Evolutionary conservation across 1,140 invertebrate species (phyloP).

Genomic region (Drosophila suzukii): DNA sequence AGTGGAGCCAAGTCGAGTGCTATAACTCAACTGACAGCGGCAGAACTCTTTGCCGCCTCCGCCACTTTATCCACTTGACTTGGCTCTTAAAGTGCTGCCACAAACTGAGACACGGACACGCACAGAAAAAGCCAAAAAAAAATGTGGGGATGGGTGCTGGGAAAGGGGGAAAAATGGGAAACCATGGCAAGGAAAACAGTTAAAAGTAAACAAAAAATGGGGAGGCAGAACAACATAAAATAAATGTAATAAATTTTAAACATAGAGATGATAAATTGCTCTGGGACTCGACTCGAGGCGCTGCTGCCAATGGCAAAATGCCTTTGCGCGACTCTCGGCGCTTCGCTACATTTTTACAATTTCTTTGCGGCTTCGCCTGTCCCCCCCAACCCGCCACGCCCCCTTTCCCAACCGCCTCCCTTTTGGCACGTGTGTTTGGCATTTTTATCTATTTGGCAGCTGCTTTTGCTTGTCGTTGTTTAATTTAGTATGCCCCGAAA

Average conservation of each 20-base stretch:
- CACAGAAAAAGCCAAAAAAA: conserved; percentile 1
- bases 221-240: conserved; percentile 71
- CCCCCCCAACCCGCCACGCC: conserved; percentile 22
- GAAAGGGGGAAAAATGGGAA: conserved; percentile 1
- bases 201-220: conserved; percentile 51
- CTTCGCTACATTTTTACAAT: conserved; percentile 70
- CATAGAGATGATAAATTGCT: conserved; percentile 83
- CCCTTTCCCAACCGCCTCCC: background rate
- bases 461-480: conserved; percentile 66
- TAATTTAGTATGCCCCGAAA: conserved; percentile 64
- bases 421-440: conserved; percentile 50
- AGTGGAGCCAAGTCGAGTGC: conserved; percentile 45
- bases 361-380: conserved; percentile 72
- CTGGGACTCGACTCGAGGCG: conserved; percentile 70
- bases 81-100: conserved; percentile 60
- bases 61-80: conserved; percentile 58
- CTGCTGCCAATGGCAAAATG: conserved; percentile 62
- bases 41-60: conserved; percentile 52
- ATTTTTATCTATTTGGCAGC: conserved; percentile 75
- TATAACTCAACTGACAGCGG: conserved; percentile 64
- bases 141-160: no score
- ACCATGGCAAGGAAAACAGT: conserved; percentile 31
- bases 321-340: conserved; percentile 13
- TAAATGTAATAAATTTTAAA: conserved; percentile 84
- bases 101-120: conserved; percentile 49